Base-by-base conservation (phyloP, 2,888 invertebrate species). In the Tiliacea citrago region DNA sequence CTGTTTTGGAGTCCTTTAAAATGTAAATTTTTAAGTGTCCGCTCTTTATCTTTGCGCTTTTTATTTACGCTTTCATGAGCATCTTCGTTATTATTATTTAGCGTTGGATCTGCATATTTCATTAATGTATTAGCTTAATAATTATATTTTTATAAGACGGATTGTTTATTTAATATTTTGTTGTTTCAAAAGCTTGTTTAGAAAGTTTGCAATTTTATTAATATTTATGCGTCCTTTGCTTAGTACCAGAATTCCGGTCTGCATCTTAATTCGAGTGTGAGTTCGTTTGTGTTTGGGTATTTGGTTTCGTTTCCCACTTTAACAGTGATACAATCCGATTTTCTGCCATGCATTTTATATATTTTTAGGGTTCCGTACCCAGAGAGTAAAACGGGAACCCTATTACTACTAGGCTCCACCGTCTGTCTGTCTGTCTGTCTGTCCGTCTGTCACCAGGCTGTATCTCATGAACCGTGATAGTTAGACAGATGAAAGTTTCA, bases 11-110 rank as follows among this genome's bases (percentile, higher is more conserved):
- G 89, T 90, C 88, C 89, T 93, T 92, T 93, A 90, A 90, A 90
- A 92, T 93, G 92, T 92, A 90, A 93, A 93, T 94, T 93, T 91
- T 90, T 88, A 88, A 90, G 87, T 88, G 86, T 83, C 76, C 85
- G 84, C 86, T 85, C 84, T 90, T 88, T 83, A 89, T 87, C 86
- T 85, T 88, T 85, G 87, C 77, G 84, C 82, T 85, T 88, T 89
- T 85, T 86, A 89, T 88, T 84, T 88, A 85, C 81, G 84, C 87
- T 83, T 86, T 82, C 83, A 86, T 81, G 81, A 86, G 77, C 80
- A 85, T 86, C 84, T 86, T 86, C 81, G 80, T 88, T 85, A 84
- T 85, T 81, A 88, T 88, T 86, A 82, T 84, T 86, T 79, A 83
- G 83, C 65, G 71, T 77, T 80, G 70, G 45, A 75, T 79, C 47